Percentiles rank a stretch among this genome's conserved stretches.
These are phyloP conservation scores for Mus minutoides DNA, from an alignment of 2,797 vertebrate genomes.

Conservation along the genomic window DNA sequence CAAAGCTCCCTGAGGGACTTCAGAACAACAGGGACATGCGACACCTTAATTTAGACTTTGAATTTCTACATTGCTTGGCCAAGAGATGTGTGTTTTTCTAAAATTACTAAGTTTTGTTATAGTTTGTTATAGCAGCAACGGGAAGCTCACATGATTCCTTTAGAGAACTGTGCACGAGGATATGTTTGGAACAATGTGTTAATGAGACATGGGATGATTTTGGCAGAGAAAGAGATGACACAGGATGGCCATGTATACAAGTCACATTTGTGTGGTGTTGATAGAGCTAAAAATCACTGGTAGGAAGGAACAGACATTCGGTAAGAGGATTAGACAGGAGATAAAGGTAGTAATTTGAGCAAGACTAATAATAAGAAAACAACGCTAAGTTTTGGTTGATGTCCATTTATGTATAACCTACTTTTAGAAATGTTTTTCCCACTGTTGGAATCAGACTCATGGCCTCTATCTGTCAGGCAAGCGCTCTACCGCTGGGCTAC, in stretches of 20 bases:
- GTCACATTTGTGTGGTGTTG: background rate
- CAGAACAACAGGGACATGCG: background rate
- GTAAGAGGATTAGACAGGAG: background rate
- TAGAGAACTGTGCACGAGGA: background rate
- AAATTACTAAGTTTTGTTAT: background rate
- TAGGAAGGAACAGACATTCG: background rate
- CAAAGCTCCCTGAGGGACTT: background rate
- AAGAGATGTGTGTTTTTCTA: background rate
- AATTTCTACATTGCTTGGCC: background rate
- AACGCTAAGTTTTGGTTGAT: background rate
- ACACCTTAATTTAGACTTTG: background rate
- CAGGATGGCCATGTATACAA: background rate
- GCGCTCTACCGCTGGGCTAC: background rate
- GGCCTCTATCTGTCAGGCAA: background rate
- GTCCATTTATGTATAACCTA: background rate
- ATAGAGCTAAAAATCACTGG: background rate
- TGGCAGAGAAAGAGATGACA: background rate
- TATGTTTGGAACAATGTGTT: background rate
- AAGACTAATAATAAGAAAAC: conserved; percentile 12
- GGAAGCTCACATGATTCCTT: background rate
- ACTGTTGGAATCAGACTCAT: background rate
- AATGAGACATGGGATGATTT: background rate
- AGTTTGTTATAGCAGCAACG: background rate
- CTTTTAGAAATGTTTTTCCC: background rate
- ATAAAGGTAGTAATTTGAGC: background rate